Evolutionary conservation across 1,140 invertebrate genomes (phyloP), one percentile per base, ranked within the genome.

Genomic region (Copidosoma floridanum): DNA sequence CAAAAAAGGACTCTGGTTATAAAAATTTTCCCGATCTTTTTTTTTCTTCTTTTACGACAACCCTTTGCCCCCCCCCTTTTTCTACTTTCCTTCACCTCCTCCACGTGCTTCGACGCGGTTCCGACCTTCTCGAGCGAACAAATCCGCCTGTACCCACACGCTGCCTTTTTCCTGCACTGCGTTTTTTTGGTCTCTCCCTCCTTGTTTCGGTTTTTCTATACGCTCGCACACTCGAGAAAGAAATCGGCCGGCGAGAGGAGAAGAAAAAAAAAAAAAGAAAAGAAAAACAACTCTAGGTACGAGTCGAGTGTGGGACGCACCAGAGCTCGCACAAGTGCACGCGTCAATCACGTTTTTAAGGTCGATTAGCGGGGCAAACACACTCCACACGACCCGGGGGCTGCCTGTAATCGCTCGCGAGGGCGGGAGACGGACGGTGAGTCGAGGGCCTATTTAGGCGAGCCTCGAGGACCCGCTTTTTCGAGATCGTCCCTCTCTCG

Each of bases 301-400:
- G 41, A 53, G 27, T 56, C 54, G 41, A 46, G 54, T 56, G 23
- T 7, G 35, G 20, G n/a, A n/a, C n/a, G n/a, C n/a, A n/a, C n/a
- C n/a, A n/a, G n/a, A n/a, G n/a, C n/a, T n/a, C n/a, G n/a, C n/a
- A n/a, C n/a, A n/a, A n/a, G 44, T 44, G 11, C 26, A 2, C n/a
- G 43, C 53, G 55, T 50, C 55, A 57, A 57, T 58, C 47, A 51
- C 2, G 24, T 38, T 54, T 53, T 54, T 53, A 20, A 54, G 58
- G 40, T 60, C 58, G 58, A 60, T 60, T 60, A 54, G 43, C 51
- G 43, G 18, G 37, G 51, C 51, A 60, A 60, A 60, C 51, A 60
- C 29, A 54, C 50, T 53, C 51, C n/a, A n/a, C n/a, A n/a, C n/a
- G n/a, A n/a, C n/a, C n/a, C n/a, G n/a, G n/a, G n/a, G 58, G 44